Evolutionary conservation across 1,140 invertebrate genomes (phyloP).

Genomic region (Penaeus japonicus): DNA sequence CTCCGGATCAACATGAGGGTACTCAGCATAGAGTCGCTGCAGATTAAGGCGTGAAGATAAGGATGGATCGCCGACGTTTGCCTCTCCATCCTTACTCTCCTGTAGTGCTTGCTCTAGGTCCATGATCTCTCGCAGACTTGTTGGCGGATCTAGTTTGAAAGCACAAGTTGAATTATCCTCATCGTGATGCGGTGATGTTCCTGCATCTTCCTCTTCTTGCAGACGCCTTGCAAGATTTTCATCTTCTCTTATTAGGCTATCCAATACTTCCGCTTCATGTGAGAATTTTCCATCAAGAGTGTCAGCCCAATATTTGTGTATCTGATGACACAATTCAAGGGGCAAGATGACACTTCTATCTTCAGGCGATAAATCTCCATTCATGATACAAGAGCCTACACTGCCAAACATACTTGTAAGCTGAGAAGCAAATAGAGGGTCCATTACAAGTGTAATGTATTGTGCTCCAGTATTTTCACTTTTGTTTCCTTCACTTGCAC

Average conservation of each 20-base stretch:
- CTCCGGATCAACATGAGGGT: constrained; percentile 31
- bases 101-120: constrained; percentile 49
- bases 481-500: not conserved
- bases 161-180: not conserved
- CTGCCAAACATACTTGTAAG: constrained; percentile 43
- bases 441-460: constrained; percentile 42
- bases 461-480: constrained; percentile 21
- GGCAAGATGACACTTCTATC: constrained; percentile 44
- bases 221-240: constrained; percentile 33
- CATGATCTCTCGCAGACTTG: constrained; percentile 40
- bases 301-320: constrained; percentile 34
- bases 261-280: constrained; percentile 40
- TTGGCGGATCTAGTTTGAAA: constrained; percentile 23
- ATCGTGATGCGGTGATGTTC: not conserved
- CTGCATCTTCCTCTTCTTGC: constrained; percentile 40
- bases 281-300: constrained; percentile 45
- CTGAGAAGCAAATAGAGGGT: constrained; percentile 47
- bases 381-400: constrained; percentile 20
- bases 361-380: constrained; percentile 30
- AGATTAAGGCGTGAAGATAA: constrained; percentile 38
- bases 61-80: not conserved
- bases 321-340: constrained; percentile 34
- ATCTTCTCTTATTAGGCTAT: constrained; percentile 42
- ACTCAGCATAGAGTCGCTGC: constrained; percentile 32
- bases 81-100: constrained; percentile 3